Evolutionary conservation across 2,797 vertebrate species (phyloP), one percentile per base, ranked within the genome.

Genomic region (Enteromius viviparus): DNA sequence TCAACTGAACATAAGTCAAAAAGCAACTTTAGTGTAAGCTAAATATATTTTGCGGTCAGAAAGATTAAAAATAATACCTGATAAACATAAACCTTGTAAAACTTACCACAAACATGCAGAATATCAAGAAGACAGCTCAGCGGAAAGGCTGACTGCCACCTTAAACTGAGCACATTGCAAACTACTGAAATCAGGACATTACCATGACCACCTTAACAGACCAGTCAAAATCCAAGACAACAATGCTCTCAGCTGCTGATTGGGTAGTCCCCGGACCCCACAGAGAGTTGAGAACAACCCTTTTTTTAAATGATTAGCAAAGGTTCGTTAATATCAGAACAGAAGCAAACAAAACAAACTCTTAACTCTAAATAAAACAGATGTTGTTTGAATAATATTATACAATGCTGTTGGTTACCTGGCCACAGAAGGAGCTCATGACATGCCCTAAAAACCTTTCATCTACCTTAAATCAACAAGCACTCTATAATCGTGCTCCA

Each of bases 211-310:
- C 66, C 58, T 64, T 65, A 53, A 37, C 55, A 76, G n/a, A 79
- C 75, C 80, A 83, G 34, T 81, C 60, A 75, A 51, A 62, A 58
- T 32, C 32, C 23, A 58, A 87, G 69, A 62, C 60, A 51, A 15
- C 47, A 60, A 40, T 32, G 49, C 34, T 21, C 72, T 34, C 34
- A 5, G 15, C 45, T 78, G 34, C 76, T 84, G 85, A 87, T 87
- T 89, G 88, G 88, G n/a, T 69, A 51, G 3, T 76, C 65, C 65
- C 14, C 32, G 65, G 80, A 82, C 76, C 84, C 71, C 81, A 85
- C 74, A 80, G 65, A 32, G 78, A 79, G 85, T 37, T 51, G 34
- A 53, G 49, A 68, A 47, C 84, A 81, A 85, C 65, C 70, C 47
- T 37, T 76, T 65, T 65, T 42, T 42, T 42, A 26, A 53, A 72